These are phyloP conservation scores for Trichogramma pretiosum DNA, from an alignment of 1,140 invertebrate species.

Conservation along the genomic window DNA sequence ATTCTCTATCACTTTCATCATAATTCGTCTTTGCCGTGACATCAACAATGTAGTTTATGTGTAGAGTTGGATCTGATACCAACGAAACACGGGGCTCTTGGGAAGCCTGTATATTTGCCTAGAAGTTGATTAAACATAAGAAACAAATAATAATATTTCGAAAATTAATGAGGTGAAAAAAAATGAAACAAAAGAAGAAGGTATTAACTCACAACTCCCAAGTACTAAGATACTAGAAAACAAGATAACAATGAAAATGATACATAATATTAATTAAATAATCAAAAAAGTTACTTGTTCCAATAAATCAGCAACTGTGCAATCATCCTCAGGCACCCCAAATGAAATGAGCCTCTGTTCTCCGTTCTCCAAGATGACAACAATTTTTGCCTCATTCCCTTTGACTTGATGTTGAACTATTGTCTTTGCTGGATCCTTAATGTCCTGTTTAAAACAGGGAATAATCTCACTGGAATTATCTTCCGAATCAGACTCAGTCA, in stretches of 20 bases:
- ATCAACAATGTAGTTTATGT: conserved; percentile 68
- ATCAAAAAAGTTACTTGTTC: conserved; percentile 51
- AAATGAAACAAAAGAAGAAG: conserved; percentile 9
- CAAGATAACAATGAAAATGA: conserved; percentile 5
- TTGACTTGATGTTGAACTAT: conserved; percentile 42
- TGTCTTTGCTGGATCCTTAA: conserved; percentile 33
- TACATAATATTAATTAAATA: too few species aligned
- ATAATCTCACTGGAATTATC: conserved; percentile 25
- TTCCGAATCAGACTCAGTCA: conserved; percentile 24
- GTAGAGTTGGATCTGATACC: conserved; percentile 57
- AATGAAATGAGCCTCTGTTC: conserved; percentile 72
- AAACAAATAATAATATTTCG: conserved; percentile 2
- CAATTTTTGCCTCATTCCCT: conserved; percentile 62
- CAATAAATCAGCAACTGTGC: conserved; percentile 67
- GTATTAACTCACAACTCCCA: too few species aligned
- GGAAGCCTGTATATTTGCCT: conserved; percentile 56
- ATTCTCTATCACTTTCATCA: conserved; percentile 2
- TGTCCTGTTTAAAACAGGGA: conserved; percentile 35
- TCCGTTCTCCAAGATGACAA: conserved; percentile 60
- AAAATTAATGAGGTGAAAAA: conserved; percentile 7
- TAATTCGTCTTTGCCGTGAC: conserved; percentile 28
- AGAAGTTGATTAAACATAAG: conserved; percentile 23
- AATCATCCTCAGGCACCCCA: conserved; percentile 66
- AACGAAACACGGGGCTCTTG: conserved; percentile 58
- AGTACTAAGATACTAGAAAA: too few species aligned